Conservation (phyloP, 2,113 vertebrate species). For the Salminus brasiliensis region DNA sequence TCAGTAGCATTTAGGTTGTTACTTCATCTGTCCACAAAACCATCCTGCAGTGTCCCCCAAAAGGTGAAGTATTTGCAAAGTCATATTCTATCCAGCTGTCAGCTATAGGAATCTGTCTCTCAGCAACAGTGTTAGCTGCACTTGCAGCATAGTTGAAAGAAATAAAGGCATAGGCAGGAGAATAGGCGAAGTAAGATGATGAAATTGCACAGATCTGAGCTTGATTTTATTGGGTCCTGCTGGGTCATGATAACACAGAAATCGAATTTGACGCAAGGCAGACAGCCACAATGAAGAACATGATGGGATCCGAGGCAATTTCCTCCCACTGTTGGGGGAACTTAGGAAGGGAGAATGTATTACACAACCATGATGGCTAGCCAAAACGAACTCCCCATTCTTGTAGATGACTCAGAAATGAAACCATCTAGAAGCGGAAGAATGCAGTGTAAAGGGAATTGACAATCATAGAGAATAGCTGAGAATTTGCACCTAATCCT, state of each 20-base stretch:
- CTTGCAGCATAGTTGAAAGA: slow-evolving; percentile 5
- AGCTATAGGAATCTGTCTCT: slow-evolving; percentile 17
- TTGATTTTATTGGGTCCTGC: neutral
- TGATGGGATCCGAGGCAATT: slow-evolving; percentile 24
- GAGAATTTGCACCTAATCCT: slow-evolving; percentile 7
- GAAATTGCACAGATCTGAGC: neutral
- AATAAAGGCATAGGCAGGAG: neutral
- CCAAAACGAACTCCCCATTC: slow-evolving; percentile 12
- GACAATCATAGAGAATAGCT: neutral
- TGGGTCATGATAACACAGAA: neutral
- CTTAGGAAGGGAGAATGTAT: neutral
- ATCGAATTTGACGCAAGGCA: neutral
- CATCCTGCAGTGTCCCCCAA: neutral
- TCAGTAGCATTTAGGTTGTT: too few species aligned
- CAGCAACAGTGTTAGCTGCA: neutral
- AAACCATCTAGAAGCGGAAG: neutral
- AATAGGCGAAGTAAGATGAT: neutral
- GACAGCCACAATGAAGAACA: neutral
- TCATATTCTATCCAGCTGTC: neutral
- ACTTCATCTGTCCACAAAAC: too few species aligned
- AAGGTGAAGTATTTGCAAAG: neutral
- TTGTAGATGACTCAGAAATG: slow-evolving; percentile 10
- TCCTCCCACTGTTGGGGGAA: neutral
- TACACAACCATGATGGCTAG: neutral
- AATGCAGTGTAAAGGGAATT: slow-evolving; percentile 7